A percentile compares a stretch with the other conserved stretches of the same genome.
Evolutionary conservation across 1,140 invertebrate genomes (phyloP).

Genomic region (Bombus waltoni): DNA sequence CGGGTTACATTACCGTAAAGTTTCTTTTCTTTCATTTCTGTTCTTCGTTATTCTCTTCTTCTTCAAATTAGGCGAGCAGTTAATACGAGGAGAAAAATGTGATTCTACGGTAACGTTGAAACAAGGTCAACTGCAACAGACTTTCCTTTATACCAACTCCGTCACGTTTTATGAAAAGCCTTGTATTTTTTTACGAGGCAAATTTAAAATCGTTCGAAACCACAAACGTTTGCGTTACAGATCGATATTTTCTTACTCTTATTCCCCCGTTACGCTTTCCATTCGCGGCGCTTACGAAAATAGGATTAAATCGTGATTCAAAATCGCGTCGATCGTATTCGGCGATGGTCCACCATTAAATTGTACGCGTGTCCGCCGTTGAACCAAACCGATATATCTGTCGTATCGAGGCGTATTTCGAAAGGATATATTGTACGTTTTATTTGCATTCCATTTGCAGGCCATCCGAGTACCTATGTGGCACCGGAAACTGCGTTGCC

Average conservation of each 20-base stretch:
- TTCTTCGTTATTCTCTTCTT: too few relatives aligned
- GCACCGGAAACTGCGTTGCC: slow-evolving; percentile 88
- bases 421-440: not conserved
- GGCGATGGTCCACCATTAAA: not conserved
- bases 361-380: not conserved
- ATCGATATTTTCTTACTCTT: not conserved
- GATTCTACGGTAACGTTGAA: not conserved
- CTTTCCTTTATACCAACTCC: not conserved
- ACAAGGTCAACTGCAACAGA: not conserved
- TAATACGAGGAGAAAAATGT: not conserved
- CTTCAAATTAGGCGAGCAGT: not conserved
- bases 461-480: slow-evolving; percentile 86
- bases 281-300: too few relatives aligned
- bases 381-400: not conserved
- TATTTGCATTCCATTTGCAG: slow-evolving; percentile 75
- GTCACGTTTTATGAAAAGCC: not conserved
- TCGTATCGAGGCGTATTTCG: not conserved
- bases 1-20: too few relatives aligned
- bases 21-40: too few relatives aligned
- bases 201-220: not conserved
- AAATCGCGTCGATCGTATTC: not conserved
- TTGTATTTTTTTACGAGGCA: not conserved
- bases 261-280: not conserved
- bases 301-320: not conserved
- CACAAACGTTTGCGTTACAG: not conserved